Conservation (phyloP, 1,140 invertebrate genomes). For the Achatina immaculata region DNA sequence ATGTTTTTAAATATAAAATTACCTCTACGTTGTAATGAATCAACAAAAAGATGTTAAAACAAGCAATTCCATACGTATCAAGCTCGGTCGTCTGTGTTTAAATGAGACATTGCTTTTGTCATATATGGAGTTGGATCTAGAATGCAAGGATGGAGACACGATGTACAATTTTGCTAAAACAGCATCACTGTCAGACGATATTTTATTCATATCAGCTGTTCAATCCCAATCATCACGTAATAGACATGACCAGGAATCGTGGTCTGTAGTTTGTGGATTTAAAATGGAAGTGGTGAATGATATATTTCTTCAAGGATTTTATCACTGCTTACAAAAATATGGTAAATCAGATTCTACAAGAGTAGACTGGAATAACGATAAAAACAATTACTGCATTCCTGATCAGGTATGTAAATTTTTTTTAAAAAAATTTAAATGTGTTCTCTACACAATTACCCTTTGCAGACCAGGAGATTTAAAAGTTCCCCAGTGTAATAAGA, state of each 20-base stretch:
- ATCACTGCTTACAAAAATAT: not conserved
- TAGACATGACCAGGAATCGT: slow-evolving; percentile 20
- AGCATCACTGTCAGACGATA: slow-evolving; percentile 28
- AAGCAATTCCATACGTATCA: slow-evolving; percentile 24
- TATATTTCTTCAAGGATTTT: slow-evolving; percentile 30
- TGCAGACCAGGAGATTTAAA: not conserved
- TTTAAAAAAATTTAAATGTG: not conserved
- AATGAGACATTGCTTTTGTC: slow-evolving; percentile 42
- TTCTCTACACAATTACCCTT: not conserved
- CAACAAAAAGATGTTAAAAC: slow-evolving; percentile 39
- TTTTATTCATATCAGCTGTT: slow-evolving; percentile 43
- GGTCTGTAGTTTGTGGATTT: slow-evolving; percentile 44
- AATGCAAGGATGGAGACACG: slow-evolving; percentile 31
- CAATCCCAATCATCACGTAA: not conserved
- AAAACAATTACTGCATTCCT: not conserved
- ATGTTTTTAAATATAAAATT: slow-evolving; percentile 43
- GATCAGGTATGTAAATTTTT: not conserved
- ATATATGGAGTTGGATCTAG: slow-evolving; percentile 47
- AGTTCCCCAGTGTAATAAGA: not conserved
- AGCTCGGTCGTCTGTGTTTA: slow-evolving; percentile 47
- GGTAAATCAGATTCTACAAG: not conserved
- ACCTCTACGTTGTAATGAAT: slow-evolving; percentile 46
- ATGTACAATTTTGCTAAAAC: slow-evolving; percentile 42
- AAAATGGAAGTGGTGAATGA: slow-evolving; percentile 5
- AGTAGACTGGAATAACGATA: not conserved